A percentile compares a stretch with the other conserved stretches of the same genome.
phyloP scores from a whole-genome alignment of 2,113 vertebrate genomes.

The Campylomormyrus numenius region DNA sequence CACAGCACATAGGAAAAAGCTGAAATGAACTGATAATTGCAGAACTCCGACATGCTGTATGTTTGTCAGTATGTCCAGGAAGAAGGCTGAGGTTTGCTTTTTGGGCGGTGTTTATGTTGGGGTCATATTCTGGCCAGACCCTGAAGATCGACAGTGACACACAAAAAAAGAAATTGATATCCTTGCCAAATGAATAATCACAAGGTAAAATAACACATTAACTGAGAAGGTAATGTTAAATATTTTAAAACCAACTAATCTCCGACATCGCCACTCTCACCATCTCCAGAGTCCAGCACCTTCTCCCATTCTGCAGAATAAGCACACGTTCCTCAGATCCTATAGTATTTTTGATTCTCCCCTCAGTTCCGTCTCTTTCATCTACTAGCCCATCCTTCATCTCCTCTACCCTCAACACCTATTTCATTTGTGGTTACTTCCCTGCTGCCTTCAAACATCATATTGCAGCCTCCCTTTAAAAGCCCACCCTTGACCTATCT shows the following conservation, averaged over 20 bases:
- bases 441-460: background rate
- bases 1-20: background rate
- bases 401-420: slow-evolving; percentile 4
- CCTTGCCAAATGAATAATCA: background rate
- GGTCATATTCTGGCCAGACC: background rate
- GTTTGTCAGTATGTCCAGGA: background rate
- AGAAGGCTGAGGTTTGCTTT: background rate
- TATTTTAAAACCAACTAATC: background rate
- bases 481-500: background rate
- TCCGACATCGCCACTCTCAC: background rate
- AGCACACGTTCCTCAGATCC: background rate
- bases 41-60: background rate
- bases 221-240: background rate
- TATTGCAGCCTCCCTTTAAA: background rate
- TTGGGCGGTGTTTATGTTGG: background rate
- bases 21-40: background rate
- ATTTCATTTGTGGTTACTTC: slow-evolving; percentile 4
- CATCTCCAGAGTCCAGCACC: background rate
- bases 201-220: background rate
- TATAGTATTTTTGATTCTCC: background rate
- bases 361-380: background rate
- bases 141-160: background rate
- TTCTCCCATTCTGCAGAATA: background rate
- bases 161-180: background rate
- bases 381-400: background rate